These are phyloP conservation scores for Anomalospiza imberbis DNA, from an alignment of 2,797 vertebrate genomes.

Conservation along the genomic window DNA sequence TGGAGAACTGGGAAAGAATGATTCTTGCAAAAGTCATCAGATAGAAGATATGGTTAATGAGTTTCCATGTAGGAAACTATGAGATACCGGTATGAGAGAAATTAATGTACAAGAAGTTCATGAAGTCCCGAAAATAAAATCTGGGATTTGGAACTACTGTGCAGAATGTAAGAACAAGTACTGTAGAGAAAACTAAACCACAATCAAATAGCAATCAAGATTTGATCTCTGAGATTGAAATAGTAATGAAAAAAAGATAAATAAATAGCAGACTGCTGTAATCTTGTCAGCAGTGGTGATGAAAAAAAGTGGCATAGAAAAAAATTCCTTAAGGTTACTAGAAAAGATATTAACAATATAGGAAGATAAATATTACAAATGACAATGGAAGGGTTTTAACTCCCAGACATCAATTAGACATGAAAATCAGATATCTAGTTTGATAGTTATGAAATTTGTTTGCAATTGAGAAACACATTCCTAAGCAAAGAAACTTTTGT, in stretches of 20 bases:
- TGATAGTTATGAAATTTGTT: neutral
- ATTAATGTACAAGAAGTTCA: neutral
- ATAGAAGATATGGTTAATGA: neutral
- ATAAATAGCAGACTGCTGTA: neutral
- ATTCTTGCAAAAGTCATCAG: conserved; percentile 12
- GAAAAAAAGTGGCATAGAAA: neutral
- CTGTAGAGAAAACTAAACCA: neutral
- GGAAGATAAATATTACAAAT: neutral
- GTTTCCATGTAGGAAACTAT: neutral
- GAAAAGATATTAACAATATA: neutral
- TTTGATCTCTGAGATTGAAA: neutral
- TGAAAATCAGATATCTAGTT: neutral
- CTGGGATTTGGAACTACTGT: neutral
- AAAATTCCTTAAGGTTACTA: neutral
- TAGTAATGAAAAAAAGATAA: neutral
- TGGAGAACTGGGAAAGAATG: neutral
- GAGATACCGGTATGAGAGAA: neutral
- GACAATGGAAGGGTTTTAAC: neutral
- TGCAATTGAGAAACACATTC: neutral
- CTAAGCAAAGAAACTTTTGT: neutral
- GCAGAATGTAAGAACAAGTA: neutral
- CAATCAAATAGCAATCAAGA: neutral
- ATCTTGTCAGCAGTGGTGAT: neutral
- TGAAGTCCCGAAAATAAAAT: neutral
- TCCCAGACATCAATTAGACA: neutral